Evolutionary conservation across 2,888 invertebrate genomes (phyloP), one percentile per base, ranked within the genome.

Genomic region (Eumacrocentrus americanus): DNA sequence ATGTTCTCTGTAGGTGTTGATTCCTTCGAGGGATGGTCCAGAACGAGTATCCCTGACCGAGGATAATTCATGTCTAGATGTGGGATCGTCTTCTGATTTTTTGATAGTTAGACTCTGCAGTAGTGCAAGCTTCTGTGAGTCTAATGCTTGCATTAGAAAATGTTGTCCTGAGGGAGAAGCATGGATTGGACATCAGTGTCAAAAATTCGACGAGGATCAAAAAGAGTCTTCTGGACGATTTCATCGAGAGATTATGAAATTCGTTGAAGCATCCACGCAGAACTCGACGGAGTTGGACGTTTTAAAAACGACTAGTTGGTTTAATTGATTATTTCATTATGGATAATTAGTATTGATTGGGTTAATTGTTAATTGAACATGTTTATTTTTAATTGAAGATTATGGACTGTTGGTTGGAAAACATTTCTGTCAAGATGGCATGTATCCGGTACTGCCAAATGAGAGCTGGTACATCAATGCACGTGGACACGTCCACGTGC

Each of bases 131-230:
- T 67, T 60, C 14, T 77, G 78, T 51, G 42, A 61, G n/a, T 50
- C 57, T 2, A 69, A 76, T 38, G 40, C 72, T 1, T 82, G 82
- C 66, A 64, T 81, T 50, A 70, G 74, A 53, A 82, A 82, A 67
- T 82, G 82, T 64, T 82, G 81, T 58, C 58, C 65, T 5, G 80
- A 81, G 29, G 71, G 72, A 25, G 64, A 73, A 47, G 67, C 67
- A 3, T 59, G 66, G 35, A 34, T 65, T 35, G 48, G 52, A 2
- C 23, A 12, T 1, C 18, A 11, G 0, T 67, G 67, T 44, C 38
- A 47, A 18, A 50, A 44, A 34, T 44, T 65, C 5, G 40, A 55
- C 4, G 5, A 22, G n/a, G 6, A 58, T 42, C 11, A 29, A 20
- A 16, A 12, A 9, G 4, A 29, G 6, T 16, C 29, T 38, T 29